phyloP scores from a whole-genome alignment of 2,888 invertebrate species.

The Pocota personata region DNA sequence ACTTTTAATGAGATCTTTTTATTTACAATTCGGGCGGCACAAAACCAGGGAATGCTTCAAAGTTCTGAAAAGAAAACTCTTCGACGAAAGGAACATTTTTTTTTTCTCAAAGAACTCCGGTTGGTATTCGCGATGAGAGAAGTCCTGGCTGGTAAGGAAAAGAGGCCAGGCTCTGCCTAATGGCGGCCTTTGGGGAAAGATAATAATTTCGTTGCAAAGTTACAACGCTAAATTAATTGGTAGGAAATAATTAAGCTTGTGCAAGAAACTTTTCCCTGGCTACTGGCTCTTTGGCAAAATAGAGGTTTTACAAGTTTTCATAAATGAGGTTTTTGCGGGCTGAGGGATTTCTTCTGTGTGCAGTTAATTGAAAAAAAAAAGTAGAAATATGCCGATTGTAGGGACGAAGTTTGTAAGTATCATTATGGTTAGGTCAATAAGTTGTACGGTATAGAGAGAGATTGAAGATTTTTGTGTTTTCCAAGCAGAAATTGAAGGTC shows the following conservation, averaged over 20 bases:
- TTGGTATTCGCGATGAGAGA: conserved; percentile 2
- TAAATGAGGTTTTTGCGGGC: conserved; percentile 21
- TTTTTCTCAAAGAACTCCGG: neutral
- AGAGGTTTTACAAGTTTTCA: conserved; percentile 34
- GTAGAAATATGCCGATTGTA: neutral
- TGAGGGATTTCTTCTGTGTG: neutral
- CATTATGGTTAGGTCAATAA: neutral
- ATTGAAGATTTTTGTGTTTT: neutral
- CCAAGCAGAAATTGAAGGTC: neutral
- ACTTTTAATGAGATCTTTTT: conserved; percentile 74
- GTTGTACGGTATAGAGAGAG: neutral
- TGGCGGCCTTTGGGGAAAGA: conserved; percentile 40
- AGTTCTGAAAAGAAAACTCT: conserved; percentile 64
- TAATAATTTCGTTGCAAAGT: conserved; percentile 70
- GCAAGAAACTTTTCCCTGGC: conserved; percentile 54
- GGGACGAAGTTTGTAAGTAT: neutral
- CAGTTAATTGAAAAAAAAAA: conserved; percentile 20
- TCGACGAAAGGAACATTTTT: conserved; percentile 10
- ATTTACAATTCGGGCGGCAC: conserved; percentile 68
- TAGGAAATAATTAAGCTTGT: conserved; percentile 73
- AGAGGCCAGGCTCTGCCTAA: conserved; percentile 4
- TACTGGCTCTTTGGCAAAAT: conserved; percentile 29
- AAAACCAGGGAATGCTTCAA: conserved; percentile 67
- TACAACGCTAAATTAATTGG: conserved; percentile 71
- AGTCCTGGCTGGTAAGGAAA: neutral